Evolutionary conservation across 2,113 vertebrate species (phyloP).

Genomic region (Tetrax tetrax): DNA sequence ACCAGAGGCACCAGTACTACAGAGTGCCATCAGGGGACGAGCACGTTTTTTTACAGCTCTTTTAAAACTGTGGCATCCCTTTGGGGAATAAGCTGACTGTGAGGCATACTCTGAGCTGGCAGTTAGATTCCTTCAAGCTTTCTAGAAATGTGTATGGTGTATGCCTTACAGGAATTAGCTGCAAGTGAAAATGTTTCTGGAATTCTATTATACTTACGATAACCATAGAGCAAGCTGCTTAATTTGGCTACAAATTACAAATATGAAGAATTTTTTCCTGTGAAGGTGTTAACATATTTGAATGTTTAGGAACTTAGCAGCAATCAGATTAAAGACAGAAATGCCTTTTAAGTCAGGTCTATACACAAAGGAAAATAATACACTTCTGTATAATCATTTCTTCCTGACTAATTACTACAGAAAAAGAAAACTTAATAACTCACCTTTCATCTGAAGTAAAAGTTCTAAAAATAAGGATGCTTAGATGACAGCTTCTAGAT

Average conservation of each 20-base stretch:
- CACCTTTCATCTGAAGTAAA: not conserved
- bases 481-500: not conserved
- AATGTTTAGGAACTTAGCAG: not conserved
- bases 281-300: not conserved
- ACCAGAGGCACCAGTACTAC: constrained; percentile 52
- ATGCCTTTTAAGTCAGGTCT: not conserved
- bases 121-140: constrained; percentile 45
- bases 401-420: not conserved
- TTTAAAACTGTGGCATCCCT: constrained; percentile 41
- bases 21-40: constrained; percentile 15
- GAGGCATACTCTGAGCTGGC: constrained; percentile 44
- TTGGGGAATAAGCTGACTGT: constrained; percentile 35
- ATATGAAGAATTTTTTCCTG: not conserved
- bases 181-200: constrained; percentile 36
- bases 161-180: constrained; percentile 44
- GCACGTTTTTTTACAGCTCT: constrained; percentile 45
- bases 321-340: not conserved
- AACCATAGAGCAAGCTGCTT: not conserved
- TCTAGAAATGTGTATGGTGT: constrained; percentile 38
- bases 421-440: not conserved
- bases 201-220: constrained; percentile 38
- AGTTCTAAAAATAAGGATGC: not conserved
- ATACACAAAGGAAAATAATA: not conserved
- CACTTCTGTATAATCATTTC: not conserved
- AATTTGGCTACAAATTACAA: constrained; percentile 27